A percentile compares a stretch with the other conserved stretches of the same genome.
These are phyloP conservation scores for Cheilosia grossa DNA, from an alignment of 2,888 invertebrate species.

Conservation along the genomic window DNA sequence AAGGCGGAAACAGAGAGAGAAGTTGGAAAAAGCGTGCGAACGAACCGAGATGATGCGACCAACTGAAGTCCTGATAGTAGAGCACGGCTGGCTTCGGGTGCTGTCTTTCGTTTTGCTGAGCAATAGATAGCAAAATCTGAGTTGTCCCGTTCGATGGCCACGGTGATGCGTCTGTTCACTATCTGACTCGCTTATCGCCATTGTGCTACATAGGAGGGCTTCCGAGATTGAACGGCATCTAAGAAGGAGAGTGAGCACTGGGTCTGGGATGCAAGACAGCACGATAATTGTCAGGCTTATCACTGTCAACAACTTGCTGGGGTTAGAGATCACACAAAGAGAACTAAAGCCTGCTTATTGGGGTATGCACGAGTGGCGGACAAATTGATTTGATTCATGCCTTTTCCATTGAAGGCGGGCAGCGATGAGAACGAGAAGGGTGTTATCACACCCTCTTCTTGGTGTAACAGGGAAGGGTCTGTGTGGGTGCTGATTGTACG, in stretches of 20 bases:
- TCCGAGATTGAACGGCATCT: constrained; percentile 37
- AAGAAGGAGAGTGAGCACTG: constrained; percentile 41
- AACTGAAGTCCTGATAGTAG: constrained; percentile 72
- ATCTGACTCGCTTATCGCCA: constrained; percentile 65
- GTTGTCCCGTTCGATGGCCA: constrained; percentile 52
- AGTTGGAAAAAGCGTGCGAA: constrained; percentile 68
- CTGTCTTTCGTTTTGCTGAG: constrained; percentile 49
- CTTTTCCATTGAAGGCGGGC: constrained; percentile 49
- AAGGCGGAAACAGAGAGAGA: constrained; percentile 30
- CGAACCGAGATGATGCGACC: constrained; percentile 73
- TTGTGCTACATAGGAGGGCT: constrained; percentile 39
- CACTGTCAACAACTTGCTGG: constrained; percentile 47
- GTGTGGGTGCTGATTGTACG: neutral
- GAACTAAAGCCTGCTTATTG: constrained; percentile 34
- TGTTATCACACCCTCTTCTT: constrained; percentile 26
- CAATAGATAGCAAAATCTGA: constrained; percentile 63
- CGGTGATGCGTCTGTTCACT: constrained; percentile 56
- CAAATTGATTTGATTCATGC: constrained; percentile 72
- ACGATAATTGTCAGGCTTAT: constrained; percentile 68
- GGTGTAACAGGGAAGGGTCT: neutral
- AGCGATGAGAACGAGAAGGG: constrained; percentile 44
- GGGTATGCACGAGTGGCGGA: constrained; percentile 47
- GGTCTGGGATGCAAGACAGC: constrained; percentile 13
- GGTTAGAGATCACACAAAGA: constrained; percentile 67
- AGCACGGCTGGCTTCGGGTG: constrained; percentile 13